Conservation (phyloP, 2,113 vertebrate genomes). For the Corythoichthys intestinalis region DNA sequence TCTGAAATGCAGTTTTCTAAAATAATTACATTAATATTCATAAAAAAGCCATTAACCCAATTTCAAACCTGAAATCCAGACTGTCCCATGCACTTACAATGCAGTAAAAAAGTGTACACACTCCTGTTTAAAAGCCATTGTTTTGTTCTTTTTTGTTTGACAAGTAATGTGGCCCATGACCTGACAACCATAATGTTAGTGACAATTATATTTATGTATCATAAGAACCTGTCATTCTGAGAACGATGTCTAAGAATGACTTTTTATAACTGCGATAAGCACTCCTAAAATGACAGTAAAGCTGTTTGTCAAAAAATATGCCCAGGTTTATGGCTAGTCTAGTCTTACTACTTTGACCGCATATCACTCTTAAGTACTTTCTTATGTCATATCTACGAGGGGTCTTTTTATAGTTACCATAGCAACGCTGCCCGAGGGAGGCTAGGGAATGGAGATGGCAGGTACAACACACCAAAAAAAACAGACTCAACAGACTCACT, state of each 20-base stretch:
- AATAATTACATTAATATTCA: neutral
- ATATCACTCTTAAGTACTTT: conserved; percentile 29
- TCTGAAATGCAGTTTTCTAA: conserved; percentile 7
- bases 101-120: neutral
- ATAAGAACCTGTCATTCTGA: neutral
- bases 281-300: neutral
- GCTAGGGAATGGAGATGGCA: conserved; percentile 23
- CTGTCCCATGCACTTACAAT: neutral
- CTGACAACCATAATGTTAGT: no score
- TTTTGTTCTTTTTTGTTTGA: neutral
- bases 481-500: conserved; percentile 3
- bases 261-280: neutral
- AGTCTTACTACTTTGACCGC: conserved; percentile 4
- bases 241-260: neutral
- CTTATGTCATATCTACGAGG: conserved; percentile 31
- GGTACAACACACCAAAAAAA: conserved; percentile 24
- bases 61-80: neutral
- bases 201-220: neutral
- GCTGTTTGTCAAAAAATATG: neutral
- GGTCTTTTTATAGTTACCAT: conserved; percentile 48
- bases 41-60: no score
- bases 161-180: neutral
- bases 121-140: no score
- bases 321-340: neutral
- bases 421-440: conserved; percentile 38